Evolutionary conservation across 2,113 vertebrate genomes (phyloP), one percentile per base, ranked within the genome.

Genomic region (Scolopax mira): DNA sequence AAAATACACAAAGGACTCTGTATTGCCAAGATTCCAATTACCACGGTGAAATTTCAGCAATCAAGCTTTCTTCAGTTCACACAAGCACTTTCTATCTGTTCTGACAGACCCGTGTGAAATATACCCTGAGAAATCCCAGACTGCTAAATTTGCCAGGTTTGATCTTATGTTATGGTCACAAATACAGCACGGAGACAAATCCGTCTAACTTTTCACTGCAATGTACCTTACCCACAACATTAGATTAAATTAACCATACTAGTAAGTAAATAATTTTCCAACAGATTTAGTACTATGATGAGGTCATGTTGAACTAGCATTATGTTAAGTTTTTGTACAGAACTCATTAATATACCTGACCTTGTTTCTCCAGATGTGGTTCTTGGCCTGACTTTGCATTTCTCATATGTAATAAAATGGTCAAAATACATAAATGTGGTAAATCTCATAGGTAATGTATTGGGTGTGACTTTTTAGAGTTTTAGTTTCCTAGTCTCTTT

Each of bases 171-270:
- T 78, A 27, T 8, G 77, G 33, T 64, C 37, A 66, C 54, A 87
- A 74, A 66, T 25, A 41, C 41, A 78, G 27, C 52, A 94, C 2
- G 6, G 28, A 79, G 52, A 72, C 48, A 84, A 64, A 86, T 31
- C 19, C 74, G 14, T 35, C 46, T n/a, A 46, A 64, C 33, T 65
- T 69, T 57, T 86, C 35, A 30, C 30, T 61, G 25, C 19, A 33
- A 23, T 6, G 9, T 37, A 55, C 13, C 2, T 83, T 72, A 65
- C 17, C 4, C 24, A 51, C 0, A 0, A 8, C 3, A 0, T 49
- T 71, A 77, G 22, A 46, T 64, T 75, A 55, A 77, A 60, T 39
- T 73, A 91, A 42, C 27, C 3, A 0, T 30, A 57, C 13, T 12
- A 52, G 15, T 57, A 69, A 79, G 8, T 33, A 88, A 75, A 64